These are phyloP conservation scores for Pituophis catenifer DNA, from an alignment of 2,113 vertebrate species.

Conservation along the genomic window DNA sequence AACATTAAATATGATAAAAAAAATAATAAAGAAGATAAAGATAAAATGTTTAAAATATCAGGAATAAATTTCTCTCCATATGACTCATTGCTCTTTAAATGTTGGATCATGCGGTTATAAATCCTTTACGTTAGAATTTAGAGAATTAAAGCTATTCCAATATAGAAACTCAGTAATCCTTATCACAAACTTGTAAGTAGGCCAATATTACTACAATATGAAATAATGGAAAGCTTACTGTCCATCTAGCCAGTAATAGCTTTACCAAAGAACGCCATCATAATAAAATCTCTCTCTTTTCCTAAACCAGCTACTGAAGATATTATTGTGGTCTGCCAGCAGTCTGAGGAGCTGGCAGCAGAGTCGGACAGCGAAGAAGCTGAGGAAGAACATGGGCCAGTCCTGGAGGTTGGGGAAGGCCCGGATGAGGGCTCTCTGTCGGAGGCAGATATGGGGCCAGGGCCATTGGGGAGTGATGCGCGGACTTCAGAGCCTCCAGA, in stretches of 20 bases:
- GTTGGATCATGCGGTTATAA: not conserved
- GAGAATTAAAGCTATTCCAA: not conserved
- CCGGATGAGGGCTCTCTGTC: no score
- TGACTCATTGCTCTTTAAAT: not conserved
- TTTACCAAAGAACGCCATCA: not conserved
- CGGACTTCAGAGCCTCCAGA: no score
- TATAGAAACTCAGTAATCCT: not conserved
- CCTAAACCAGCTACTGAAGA: not conserved
- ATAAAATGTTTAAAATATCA: not conserved
- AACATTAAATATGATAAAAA: not conserved
- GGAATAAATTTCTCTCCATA: not conserved
- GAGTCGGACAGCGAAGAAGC: no score
- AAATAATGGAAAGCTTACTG: not conserved
- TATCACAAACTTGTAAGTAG: not conserved
- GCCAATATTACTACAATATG: not conserved
- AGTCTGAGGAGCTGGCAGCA: no score
- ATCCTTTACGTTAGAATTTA: not conserved
- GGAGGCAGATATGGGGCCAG: no score
- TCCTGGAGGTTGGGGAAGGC: no score
- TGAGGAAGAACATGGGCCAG: no score
- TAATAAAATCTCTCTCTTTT: not conserved
- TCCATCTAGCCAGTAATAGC: not conserved
- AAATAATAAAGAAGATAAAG: not conserved
- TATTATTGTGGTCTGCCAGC: not conserved
- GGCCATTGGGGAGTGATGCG: no score